These are phyloP conservation scores for Nomada ruficornis DNA, from an alignment of 2,888 invertebrate species.

Conservation along the genomic window DNA sequence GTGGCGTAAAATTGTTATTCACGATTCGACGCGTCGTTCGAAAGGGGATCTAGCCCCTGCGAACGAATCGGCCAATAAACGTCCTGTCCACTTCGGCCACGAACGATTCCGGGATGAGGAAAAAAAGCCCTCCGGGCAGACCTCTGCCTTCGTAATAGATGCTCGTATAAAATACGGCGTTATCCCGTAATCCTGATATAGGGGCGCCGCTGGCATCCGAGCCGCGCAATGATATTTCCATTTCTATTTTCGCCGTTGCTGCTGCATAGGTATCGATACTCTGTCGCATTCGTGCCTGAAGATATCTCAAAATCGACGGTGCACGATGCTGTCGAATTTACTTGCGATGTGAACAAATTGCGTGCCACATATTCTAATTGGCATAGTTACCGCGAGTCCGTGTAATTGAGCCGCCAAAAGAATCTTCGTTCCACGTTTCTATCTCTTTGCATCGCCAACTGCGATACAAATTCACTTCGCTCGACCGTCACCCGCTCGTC, in stretches of 20 bases:
- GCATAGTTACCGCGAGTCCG: too few relatives aligned
- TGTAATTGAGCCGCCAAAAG: too few relatives aligned
- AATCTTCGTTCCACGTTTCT: too few relatives aligned
- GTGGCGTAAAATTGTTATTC: slow-evolving; percentile 49
- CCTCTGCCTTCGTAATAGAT: neutral
- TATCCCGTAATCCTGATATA: neutral
- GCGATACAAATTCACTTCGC: too few relatives aligned
- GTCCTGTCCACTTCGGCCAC: slow-evolving; percentile 3
- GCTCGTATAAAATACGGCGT: slow-evolving; percentile 1
- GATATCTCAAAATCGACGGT: neutral
- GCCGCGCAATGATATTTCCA: neutral
- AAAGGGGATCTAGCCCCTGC: neutral
- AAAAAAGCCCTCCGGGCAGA: neutral
- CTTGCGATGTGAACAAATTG: too few relatives aligned
- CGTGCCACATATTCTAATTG: too few relatives aligned
- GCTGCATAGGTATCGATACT: neutral
- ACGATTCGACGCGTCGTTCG: slow-evolving; percentile 16
- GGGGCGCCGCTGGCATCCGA: neutral
- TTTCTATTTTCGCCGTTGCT: neutral
- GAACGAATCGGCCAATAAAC: slow-evolving; percentile 11
- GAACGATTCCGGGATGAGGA: neutral
- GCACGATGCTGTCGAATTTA: too few relatives aligned
- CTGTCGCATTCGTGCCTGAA: neutral
- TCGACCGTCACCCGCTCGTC: too few relatives aligned
- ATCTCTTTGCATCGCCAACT: too few relatives aligned